phyloP scores from a whole-genome alignment of 2,888 invertebrate genomes.

The Heteromyza rotundicornis region DNA sequence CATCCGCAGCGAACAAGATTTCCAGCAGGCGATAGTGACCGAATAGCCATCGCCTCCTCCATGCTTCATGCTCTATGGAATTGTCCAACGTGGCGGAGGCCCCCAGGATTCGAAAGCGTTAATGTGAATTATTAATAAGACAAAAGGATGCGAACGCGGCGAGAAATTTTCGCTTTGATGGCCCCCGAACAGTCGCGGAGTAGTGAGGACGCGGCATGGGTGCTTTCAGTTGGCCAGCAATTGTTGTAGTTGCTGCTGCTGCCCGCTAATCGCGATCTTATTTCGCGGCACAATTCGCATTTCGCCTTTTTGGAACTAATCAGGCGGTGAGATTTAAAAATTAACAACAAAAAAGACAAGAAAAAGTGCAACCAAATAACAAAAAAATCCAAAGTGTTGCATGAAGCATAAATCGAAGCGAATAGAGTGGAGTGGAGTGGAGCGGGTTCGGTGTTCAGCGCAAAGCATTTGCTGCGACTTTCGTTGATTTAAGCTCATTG shows the following conservation, averaged over 20 bases:
- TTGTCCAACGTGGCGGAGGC: conserved; percentile 19
- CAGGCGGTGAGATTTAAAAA: conserved; percentile 62
- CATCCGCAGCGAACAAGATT: too few species aligned
- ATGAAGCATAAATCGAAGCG: conserved; percentile 22
- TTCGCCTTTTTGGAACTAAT: conserved; percentile 49
- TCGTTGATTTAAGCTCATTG: conserved; percentile 55
- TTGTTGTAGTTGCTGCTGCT: conserved; percentile 14
- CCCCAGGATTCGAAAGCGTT: conserved; percentile 55
- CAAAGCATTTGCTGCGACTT: not conserved
- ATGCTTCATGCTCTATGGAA: conserved; percentile 29
- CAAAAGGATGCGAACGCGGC: conserved; percentile 54
- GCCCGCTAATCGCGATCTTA: not conserved
- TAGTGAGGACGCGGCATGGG: too few species aligned
- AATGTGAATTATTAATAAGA: conserved; percentile 63
- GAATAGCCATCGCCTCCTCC: too few species aligned
- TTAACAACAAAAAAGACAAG: conserved; percentile 41
- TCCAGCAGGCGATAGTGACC: too few species aligned
- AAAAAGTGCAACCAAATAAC: not conserved
- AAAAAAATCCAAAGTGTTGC: not conserved
- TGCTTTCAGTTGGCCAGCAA: not conserved
- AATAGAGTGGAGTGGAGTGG: not conserved
- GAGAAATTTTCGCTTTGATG: not conserved
- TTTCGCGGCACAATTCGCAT: conserved; percentile 19
- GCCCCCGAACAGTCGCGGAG: too few species aligned
- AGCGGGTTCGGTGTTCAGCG: conserved; percentile 41